Percentiles rank a stretch among this genome's conserved stretches.
phyloP scores from a whole-genome alignment of 2,113 vertebrate genomes.

The Okapia johnstoni region DNA sequence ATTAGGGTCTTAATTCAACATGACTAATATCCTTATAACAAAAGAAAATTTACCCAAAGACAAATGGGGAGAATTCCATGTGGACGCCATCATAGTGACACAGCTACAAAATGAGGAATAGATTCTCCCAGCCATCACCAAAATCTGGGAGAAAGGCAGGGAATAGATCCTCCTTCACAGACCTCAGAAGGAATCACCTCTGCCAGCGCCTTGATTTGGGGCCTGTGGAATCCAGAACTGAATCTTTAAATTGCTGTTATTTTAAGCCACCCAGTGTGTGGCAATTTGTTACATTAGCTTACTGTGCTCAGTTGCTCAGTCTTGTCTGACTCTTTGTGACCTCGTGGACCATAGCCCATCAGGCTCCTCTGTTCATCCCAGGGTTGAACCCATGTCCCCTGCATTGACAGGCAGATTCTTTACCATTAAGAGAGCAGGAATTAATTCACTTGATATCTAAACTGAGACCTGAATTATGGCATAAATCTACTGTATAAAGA shows the following conservation, averaged over 20 bases:
- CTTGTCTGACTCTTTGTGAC: neutral
- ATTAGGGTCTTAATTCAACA: neutral
- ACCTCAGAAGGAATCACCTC: fast-evolving
- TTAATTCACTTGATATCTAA: neutral
- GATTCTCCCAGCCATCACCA: neutral
- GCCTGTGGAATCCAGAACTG: neutral
- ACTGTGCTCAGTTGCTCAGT: neutral
- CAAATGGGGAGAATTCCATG: neutral
- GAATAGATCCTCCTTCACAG: neutral
- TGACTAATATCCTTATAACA: neutral
- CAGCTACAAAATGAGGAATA: fast-evolving
- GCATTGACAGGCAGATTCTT: neutral
- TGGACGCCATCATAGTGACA: neutral
- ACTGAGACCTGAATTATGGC: neutral
- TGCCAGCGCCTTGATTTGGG: neutral
- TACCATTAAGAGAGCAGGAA: neutral
- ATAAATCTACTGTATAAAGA: neutral
- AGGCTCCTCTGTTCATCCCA: neutral
- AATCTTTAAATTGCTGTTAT: neutral
- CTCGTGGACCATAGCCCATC: neutral
- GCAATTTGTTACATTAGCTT: neutral
- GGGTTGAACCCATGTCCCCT: neutral
- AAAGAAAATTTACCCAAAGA: neutral
- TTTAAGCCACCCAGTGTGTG: neutral
- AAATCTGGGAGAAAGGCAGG: neutral